Conservation (phyloP, 2,797 vertebrate species). For the Crotalus adamanteus region DNA sequence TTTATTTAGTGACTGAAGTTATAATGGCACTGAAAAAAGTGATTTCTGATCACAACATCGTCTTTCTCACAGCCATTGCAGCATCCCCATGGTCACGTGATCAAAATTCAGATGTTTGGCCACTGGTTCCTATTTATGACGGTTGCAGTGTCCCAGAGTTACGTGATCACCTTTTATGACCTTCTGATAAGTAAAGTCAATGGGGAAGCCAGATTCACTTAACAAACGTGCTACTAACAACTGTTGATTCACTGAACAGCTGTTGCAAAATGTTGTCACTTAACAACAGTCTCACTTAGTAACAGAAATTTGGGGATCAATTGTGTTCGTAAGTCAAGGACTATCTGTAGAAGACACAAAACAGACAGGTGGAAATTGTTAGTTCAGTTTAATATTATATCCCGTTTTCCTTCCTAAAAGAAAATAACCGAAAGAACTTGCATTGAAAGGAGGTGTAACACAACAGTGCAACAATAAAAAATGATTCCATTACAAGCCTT, state of each 20-base stretch:
- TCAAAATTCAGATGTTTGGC: background rate
- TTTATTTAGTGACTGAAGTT: too few relatives aligned
- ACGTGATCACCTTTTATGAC: background rate
- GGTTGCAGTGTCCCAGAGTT: background rate
- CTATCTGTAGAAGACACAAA: background rate
- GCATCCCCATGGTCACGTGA: too few relatives aligned
- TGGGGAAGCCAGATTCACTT: background rate
- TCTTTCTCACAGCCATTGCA: too few relatives aligned
- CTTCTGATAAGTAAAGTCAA: background rate
- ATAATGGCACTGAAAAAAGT: too few relatives aligned
- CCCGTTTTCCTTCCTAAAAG: background rate
- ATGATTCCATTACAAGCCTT: background rate
- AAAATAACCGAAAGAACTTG: background rate
- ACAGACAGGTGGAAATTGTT: background rate
- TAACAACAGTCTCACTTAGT: background rate
- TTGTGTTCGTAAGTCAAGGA: background rate
- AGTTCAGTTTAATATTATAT: background rate
- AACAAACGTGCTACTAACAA: background rate
- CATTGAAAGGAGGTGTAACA: background rate
- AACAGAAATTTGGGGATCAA: background rate
- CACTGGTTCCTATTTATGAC: background rate
- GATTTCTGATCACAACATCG: too few relatives aligned
- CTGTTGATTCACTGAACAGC: background rate
- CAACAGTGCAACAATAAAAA: too few relatives aligned
- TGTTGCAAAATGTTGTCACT: background rate